phyloP scores from a whole-genome alignment of 2,888 invertebrate species.

The Cabera pusaria region DNA sequence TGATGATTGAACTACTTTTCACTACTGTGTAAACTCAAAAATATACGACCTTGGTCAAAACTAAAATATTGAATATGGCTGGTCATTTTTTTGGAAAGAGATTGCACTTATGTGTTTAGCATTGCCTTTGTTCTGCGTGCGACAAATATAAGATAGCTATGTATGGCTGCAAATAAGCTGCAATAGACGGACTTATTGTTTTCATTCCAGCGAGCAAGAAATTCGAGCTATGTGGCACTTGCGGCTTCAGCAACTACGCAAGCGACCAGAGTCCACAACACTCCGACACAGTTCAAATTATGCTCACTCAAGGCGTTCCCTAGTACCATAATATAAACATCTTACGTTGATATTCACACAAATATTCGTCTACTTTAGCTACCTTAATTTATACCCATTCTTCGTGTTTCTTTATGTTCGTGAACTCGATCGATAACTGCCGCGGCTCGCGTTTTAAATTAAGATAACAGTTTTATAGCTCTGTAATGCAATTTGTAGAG shows the following conservation, averaged over 20 bases:
- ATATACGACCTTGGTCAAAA: too few relatives aligned
- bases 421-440: slow-evolving; percentile 57
- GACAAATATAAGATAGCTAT: too few relatives aligned
- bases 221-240: slow-evolving; percentile 56
- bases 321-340: slow-evolving; percentile 7
- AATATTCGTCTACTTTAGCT: slow-evolving; percentile 29
- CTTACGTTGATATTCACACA: slow-evolving; percentile 23
- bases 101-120: too few relatives aligned
- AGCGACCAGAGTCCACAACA: slow-evolving; percentile 31
- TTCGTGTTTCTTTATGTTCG: slow-evolving; percentile 47
- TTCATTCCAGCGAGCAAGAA: slow-evolving; percentile 56
- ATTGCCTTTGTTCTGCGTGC: too few relatives aligned
- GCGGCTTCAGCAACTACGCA: slow-evolving; percentile 45
- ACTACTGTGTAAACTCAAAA: too few relatives aligned
- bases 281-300: slow-evolving; percentile 32
- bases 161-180: too few relatives aligned
- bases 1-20: too few relatives aligned
- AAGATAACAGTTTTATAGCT: slow-evolving; percentile 72
- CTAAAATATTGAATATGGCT: too few relatives aligned
- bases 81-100: too few relatives aligned
- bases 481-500: slow-evolving; percentile 63
- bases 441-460: slow-evolving; percentile 59
- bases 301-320: slow-evolving; percentile 16
- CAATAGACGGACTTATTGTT: slow-evolving; percentile 61
- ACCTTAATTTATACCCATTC: slow-evolving; percentile 48